phyloP scores from a whole-genome alignment of 2,888 invertebrate species.

The Germaria angustata region DNA sequence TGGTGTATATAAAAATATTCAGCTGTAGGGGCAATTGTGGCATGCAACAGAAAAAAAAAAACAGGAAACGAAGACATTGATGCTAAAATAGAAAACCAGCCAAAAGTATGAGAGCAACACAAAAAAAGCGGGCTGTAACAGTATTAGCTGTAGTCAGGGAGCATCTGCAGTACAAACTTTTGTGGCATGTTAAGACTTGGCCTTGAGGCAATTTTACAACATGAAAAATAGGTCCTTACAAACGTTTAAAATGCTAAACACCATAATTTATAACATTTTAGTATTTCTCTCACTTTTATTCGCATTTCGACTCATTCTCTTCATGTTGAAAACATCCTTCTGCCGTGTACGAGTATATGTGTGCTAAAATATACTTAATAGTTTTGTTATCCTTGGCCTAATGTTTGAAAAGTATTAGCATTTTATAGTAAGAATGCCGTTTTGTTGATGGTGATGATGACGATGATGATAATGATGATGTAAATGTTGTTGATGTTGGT shows the following conservation, averaged over 20 bases:
- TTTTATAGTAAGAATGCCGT: neutral
- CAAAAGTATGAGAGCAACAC: neutral
- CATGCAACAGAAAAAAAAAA: neutral
- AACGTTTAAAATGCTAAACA: constrained; percentile 63
- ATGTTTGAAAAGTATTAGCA: constrained; percentile 24
- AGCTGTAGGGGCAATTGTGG: constrained; percentile 28
- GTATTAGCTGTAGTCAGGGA: constrained; percentile 24
- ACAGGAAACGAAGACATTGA: constrained; percentile 29
- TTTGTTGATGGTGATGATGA: neutral
- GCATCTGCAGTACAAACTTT: constrained; percentile 59
- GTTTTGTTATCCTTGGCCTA: constrained; percentile 64
- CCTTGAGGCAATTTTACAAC: constrained; percentile 61
- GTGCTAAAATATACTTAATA: constrained; percentile 47
- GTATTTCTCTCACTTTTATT: constrained; percentile 3
- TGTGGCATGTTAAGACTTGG: constrained; percentile 65
- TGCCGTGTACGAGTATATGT: neutral
- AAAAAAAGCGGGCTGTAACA: constrained; percentile 15
- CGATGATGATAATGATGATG: neutral
- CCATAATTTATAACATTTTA: constrained; percentile 61
- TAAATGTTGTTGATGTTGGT: neutral
- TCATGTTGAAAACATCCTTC: neutral
- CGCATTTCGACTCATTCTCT: neutral
- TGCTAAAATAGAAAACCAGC: constrained; percentile 31
- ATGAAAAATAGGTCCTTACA: constrained; percentile 62
- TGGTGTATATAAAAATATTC: constrained; percentile 29